Base-by-base conservation (phyloP, 2,888 invertebrate genomes). In the Caenorhabditis sinica region DNA sequence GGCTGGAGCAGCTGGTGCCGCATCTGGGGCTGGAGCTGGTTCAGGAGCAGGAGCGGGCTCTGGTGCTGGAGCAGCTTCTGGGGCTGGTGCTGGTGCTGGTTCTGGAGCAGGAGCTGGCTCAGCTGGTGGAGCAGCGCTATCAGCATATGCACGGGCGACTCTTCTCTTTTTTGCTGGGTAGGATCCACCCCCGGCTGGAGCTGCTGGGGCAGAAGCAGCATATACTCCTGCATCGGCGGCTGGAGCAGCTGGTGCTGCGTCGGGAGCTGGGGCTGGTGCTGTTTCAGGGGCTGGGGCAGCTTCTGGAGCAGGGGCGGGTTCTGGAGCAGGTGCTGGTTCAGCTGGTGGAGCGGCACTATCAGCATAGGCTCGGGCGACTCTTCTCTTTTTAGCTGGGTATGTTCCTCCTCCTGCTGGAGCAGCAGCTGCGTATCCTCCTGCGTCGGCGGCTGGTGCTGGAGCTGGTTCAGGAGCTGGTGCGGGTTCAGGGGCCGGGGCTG, bases 71-170 rank as follows among this genome's bases (percentile, higher is more conserved):
- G 20, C 61, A 8, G 71, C 36, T 17, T 23, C 69, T 28, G 63
- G 71, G 17, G 51, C 56, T 1, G 60, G 45, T 2, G 36, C 60
- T 30, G 65, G 40, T 13, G 40, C 40, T 40, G 40, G 4, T 40
- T 1, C 36, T 36, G 11, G 11, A 36, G 23, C 53, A 20, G 30
- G 56, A 23, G 2, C 69, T 11, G 61, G n/a, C n/a, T n/a, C 65
- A 25, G 30, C 66, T 2, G 40, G 36, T 40, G 71, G 40, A 60
- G 58, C 71, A 40, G 25, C 43, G 15, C 15, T 30, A 28, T 74
- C 74, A 9, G 74, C 51, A 56, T 74, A 74, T 13, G 74, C 74
- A 56, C 74, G 63, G 15, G 56, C 74, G 17, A 74, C 74, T 74
- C 74, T 73, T 63, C 73, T 51, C 43, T 65, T 74, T 51, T 74